Evolutionary conservation across 2,113 vertebrate species (phyloP), one percentile per base, ranked within the genome.

Genomic region (Hepsetus odoe): DNA sequence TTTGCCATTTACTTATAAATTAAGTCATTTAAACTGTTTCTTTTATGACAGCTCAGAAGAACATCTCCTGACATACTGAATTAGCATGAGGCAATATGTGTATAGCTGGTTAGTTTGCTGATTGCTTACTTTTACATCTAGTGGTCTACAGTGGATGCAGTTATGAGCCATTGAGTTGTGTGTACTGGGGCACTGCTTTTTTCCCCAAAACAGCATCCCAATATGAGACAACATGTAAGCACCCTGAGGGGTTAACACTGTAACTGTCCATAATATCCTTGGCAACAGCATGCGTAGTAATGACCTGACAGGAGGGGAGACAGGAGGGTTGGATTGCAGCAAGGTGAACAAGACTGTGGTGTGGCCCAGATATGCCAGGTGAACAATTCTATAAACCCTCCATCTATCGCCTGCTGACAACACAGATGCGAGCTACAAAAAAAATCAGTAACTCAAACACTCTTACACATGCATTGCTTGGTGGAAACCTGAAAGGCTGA

Each of bases 321-420:
- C 44, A 24, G 14, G 42, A 69, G 30, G 56, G n/a, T 8, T 8
- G 40, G 30, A 73, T 11, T 2, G 16, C 22, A 53, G 74, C 72
- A 82, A 83, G 72, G 79, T 74, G 76, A 85, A 46, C 70, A 76
- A 40, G 66, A 46, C n/a, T 58, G 13, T 70, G 58, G 9, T 18
- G 30, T 69, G 76, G 38, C 66, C 80, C 55, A 38, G 22, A 83
- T 81, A 72, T 79, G 76, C 68, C 76, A 80, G 49, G 66, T 38
- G 38, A 53, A 53, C 26, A 68, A 72, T 35, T 74, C 61, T 55
- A 59, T 22, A 11, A 20, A 32, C 46, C 24, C 38, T 51, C 9
- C 18, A 76, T 33, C 33, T 22, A 72, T 51, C 16, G 20, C 44
- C 35, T 38, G 30, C 46, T 35, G 64, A 73, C 38, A 56, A 30